Evolutionary conservation across 2,888 invertebrate species (phyloP).

Genomic region (Leucoma salicis): DNA sequence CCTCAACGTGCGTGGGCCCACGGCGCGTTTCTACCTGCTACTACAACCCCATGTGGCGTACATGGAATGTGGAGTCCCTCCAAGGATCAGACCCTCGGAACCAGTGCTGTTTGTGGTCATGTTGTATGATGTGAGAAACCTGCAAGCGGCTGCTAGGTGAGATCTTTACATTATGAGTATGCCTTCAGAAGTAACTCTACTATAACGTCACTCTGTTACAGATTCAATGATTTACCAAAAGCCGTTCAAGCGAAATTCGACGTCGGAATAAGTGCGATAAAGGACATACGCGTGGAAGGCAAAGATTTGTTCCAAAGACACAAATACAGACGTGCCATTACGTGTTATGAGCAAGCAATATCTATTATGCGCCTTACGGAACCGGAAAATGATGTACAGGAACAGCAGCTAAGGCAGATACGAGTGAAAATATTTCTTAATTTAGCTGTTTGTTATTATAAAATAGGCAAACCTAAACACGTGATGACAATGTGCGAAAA

Average conservation of each 20-base stretch:
- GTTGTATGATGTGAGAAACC: constrained; percentile 51
- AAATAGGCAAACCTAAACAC: constrained; percentile 59
- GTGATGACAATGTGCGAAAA: constrained; percentile 60
- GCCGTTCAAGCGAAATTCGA: constrained; percentile 61
- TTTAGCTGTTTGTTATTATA: constrained; percentile 65
- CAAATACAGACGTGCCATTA: constrained; percentile 51
- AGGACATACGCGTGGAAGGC: constrained; percentile 51
- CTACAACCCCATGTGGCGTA: constrained; percentile 59
- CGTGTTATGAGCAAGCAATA: constrained; percentile 60
- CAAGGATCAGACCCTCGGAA: constrained; percentile 51
- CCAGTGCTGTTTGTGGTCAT: constrained; percentile 58
- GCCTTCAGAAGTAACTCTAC: too few relatives aligned
- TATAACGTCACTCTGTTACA: constrained; percentile 23
- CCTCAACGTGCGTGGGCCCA: constrained; percentile 52
- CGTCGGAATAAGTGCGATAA: constrained; percentile 54
- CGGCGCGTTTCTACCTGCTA: constrained; percentile 53
- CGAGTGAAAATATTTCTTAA: constrained; percentile 58
- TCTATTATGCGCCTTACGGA: constrained; percentile 49
- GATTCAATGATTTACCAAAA: constrained; percentile 63
- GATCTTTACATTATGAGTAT: constrained; percentile 3
- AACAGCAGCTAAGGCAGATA: constrained; percentile 46
- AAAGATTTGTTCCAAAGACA: constrained; percentile 51
- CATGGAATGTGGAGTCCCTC: constrained; percentile 54
- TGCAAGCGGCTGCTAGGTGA: constrained; percentile 51
- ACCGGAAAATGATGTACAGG: constrained; percentile 44